Conservation (phyloP, 2,888 invertebrate species). For the Peribatodes rhomboidaria region DNA sequence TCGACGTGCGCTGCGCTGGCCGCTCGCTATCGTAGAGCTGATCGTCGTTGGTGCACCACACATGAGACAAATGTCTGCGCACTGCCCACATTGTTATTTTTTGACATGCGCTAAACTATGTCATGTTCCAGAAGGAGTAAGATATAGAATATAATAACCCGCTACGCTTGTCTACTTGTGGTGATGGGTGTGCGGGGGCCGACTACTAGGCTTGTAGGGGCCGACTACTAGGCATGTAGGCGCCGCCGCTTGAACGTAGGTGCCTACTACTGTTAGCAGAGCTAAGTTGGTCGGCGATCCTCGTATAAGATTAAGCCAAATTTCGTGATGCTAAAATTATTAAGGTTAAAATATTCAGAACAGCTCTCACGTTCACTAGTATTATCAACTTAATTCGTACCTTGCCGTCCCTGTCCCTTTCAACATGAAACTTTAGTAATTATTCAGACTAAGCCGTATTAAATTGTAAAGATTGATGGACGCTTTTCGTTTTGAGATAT, state of each 20-base stretch:
- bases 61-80: not conserved
- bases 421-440: slow-evolving; percentile 3
- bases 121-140: too few relatives aligned
- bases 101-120: too few relatives aligned
- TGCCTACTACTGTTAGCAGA: too few relatives aligned
- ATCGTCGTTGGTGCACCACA: not conserved
- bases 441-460: not conserved
- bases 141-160: too few relatives aligned
- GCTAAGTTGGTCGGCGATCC: too few relatives aligned
- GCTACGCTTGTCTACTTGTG: too few relatives aligned
- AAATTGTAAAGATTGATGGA: not conserved
- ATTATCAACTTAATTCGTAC: not conserved
- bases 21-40: not conserved
- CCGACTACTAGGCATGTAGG: too few relatives aligned
- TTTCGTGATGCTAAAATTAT: not conserved
- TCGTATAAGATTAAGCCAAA: not conserved
- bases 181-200: too few relatives aligned
- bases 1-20: too few relatives aligned
- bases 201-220: too few relatives aligned
- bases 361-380: not conserved
- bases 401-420: not conserved
- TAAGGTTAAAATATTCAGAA: not conserved
- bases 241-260: too few relatives aligned
- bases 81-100: not conserved
- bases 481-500: not conserved